Evolutionary conservation across 2,113 vertebrate species (phyloP).

Genomic region (Phasianus colchicus): DNA sequence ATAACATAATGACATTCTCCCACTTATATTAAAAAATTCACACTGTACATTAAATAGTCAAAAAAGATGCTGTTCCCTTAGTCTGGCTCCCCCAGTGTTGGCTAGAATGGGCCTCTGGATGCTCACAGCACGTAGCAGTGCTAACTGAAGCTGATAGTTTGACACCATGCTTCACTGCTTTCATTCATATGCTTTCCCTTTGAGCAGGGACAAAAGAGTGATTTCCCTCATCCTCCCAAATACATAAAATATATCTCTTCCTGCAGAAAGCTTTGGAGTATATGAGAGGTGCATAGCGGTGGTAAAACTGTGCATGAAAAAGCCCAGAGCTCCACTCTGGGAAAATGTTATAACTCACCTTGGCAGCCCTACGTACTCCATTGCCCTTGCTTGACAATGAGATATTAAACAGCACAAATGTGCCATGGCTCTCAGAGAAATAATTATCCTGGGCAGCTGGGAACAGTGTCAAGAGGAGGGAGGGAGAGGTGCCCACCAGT

Average conservation of each 20-base stretch:
- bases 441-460: neutral
- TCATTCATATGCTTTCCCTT: neutral
- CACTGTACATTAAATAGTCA: neutral
- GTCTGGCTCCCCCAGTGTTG: neutral
- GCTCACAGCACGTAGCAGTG: neutral
- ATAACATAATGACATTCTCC: neutral
- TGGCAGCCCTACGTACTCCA: neutral
- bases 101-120: neutral
- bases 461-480: neutral
- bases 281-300: neutral
- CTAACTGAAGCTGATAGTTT: neutral
- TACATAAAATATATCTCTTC: neutral
- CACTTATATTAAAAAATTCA: neutral
- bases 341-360: neutral
- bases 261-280: neutral
- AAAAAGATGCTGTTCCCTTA: neutral
- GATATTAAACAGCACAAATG: neutral
- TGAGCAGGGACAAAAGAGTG: no score
- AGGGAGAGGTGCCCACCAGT: neutral
- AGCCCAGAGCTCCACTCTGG: neutral
- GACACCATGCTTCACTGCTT: neutral
- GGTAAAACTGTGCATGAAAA: neutral
- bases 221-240: neutral
- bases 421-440: neutral
- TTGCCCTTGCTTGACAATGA: slow-evolving; percentile 8